phyloP scores from a whole-genome alignment of 2,113 vertebrate genomes.

The Sinocyclocheilus anshuiensis region DNA sequence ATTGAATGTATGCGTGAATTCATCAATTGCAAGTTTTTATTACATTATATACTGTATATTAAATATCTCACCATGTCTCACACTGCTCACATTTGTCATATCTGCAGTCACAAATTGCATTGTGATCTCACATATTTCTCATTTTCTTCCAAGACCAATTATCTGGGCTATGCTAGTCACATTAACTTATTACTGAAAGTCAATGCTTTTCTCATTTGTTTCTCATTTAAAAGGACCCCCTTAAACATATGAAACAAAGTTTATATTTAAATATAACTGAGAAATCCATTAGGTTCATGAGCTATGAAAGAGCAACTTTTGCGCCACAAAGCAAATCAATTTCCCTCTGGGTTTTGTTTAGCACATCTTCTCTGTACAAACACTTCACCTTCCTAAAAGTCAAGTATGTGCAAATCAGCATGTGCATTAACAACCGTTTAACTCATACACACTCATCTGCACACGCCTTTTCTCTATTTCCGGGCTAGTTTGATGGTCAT shows the following conservation, averaged over 20 bases:
- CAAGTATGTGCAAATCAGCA: constrained; percentile 1
- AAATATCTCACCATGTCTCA: too few species aligned
- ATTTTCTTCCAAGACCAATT: too few species aligned
- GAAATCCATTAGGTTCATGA: not conserved
- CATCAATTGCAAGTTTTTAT: too few species aligned
- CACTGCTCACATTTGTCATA: too few species aligned
- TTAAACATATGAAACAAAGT: not conserved
- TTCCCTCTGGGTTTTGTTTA: not conserved
- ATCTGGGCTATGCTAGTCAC: too few species aligned
- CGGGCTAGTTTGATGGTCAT: constrained; percentile 10
- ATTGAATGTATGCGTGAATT: too few species aligned
- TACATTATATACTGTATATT: too few species aligned
- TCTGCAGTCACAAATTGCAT: too few species aligned
- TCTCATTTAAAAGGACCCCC: not conserved
- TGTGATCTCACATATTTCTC: too few species aligned
- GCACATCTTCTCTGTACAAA: not conserved
- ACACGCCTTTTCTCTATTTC: not conserved
- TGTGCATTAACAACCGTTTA: not conserved
- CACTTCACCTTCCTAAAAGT: constrained; percentile 16
- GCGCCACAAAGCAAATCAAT: not conserved
- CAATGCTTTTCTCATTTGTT: not conserved
- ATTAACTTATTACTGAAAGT: too few species aligned
- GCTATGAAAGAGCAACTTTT: not conserved
- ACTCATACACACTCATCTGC: not conserved
- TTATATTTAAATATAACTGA: not conserved